A percentile compares a stretch with the other conserved stretches of the same genome.
These are phyloP conservation scores for Orius laevigatus DNA, from an alignment of 1,140 invertebrate genomes.

Conservation along the genomic window DNA sequence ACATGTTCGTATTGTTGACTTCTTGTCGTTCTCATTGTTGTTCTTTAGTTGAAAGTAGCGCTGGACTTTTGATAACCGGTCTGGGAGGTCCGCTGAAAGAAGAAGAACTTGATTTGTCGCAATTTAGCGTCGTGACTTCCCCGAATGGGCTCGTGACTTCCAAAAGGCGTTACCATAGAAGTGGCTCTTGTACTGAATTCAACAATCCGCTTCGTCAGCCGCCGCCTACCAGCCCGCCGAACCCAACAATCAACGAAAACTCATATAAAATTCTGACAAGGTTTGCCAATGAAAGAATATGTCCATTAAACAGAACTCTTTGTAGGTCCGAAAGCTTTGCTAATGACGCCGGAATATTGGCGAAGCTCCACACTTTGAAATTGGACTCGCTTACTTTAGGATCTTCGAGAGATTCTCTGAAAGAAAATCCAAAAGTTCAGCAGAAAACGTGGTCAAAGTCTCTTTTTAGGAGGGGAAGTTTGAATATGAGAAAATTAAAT, in stretches of 20 bases:
- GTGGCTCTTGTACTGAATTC: conserved; percentile 23
- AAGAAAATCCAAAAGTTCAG: conserved; percentile 3
- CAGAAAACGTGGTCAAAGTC: neutral
- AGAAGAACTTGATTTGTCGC: conserved; percentile 15
- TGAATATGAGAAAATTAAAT: conserved; percentile 15
- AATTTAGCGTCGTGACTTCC: conserved; percentile 9
- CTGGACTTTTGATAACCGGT: conserved; percentile 39
- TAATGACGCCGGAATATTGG: conserved; percentile 54
- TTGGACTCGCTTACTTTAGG: conserved; percentile 7
- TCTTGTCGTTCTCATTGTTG: neutral
- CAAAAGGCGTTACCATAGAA: conserved; percentile 13
- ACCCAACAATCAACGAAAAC: conserved; percentile 7
- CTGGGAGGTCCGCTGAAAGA: conserved; percentile 14
- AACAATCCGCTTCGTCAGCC: conserved; percentile 10
- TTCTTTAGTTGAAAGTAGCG: conserved; percentile 35
- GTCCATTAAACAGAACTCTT: conserved; percentile 15
- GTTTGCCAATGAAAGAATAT: neutral
- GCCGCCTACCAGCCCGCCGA: conserved; percentile 14
- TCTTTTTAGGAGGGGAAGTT: conserved; percentile 15
- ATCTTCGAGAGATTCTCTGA: neutral
- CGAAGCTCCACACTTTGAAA: conserved; percentile 40
- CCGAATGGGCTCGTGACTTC: neutral
- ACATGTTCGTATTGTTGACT: conserved; percentile 19
- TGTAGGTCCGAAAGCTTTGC: conserved; percentile 52
- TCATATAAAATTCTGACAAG: conserved; percentile 13